Percentiles rank a stretch among this genome's conserved stretches.
Evolutionary conservation across 2,888 invertebrate genomes (phyloP).

Genomic region (Conchocele bisecta): DNA sequence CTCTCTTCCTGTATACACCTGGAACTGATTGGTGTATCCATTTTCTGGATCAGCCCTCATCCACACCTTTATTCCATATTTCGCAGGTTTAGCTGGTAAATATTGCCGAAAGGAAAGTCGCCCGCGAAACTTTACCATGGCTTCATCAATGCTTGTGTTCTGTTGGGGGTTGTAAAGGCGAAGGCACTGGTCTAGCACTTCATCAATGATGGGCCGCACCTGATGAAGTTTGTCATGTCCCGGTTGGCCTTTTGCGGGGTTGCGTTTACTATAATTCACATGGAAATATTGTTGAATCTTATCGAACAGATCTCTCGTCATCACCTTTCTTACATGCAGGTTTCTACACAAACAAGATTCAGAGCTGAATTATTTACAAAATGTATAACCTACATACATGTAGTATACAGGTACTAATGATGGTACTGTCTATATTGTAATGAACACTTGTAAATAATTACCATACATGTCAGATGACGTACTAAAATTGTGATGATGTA

Average conservation of each 20-base stretch:
- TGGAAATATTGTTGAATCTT: conserved; percentile 12
- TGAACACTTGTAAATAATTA: too few relatives aligned
- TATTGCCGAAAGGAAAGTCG: conserved; percentile 43
- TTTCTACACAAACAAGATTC: background rate
- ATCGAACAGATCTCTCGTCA: conserved; percentile 10
- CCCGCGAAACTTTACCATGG: too few relatives aligned
- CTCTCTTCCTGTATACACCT: too few relatives aligned
- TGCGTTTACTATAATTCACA: background rate
- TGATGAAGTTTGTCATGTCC: too few relatives aligned
- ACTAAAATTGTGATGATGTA: too few relatives aligned
- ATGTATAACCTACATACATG: too few relatives aligned
- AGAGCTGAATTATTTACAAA: too few relatives aligned
- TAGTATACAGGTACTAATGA: too few relatives aligned
- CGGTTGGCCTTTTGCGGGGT: too few relatives aligned
- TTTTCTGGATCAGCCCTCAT: conserved; percentile 39
- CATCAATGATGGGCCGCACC: background rate
- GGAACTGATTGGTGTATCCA: conserved; percentile 41
- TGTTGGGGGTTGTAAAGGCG: background rate
- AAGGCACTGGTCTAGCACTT: background rate
- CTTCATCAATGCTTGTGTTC: too few relatives aligned
- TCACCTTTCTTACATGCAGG: background rate
- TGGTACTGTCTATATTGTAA: too few relatives aligned
- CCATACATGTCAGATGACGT: too few relatives aligned
- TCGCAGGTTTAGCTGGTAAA: conserved; percentile 44
- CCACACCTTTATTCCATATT: conserved; percentile 49